Percentiles rank a stretch among this genome's conserved stretches.
Conservation (phyloP, 1,140 invertebrate genomes). For the Camponotus pennsylvanicus region DNA sequence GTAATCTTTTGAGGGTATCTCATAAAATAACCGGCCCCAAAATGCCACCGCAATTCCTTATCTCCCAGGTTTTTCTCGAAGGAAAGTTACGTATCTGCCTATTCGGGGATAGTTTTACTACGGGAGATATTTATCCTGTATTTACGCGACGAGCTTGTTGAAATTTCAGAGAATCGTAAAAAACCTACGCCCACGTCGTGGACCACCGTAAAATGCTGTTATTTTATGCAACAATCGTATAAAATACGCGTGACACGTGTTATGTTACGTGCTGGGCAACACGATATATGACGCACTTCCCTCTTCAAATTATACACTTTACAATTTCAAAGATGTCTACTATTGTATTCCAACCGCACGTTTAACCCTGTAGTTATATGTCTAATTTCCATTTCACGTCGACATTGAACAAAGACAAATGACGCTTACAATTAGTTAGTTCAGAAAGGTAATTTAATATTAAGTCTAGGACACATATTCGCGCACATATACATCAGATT, state of each 20-base stretch:
- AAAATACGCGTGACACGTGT: constrained; percentile 19
- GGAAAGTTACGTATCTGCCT: constrained; percentile 4
- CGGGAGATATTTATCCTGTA: constrained; percentile 15
- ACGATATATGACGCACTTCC: neutral
- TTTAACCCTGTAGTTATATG: constrained; percentile 2
- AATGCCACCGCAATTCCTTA: constrained; percentile 8
- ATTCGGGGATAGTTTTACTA: neutral
- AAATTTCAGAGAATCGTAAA: constrained; percentile 40
- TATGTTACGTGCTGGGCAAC: neutral
- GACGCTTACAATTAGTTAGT: constrained; percentile 7
- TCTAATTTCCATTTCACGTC: neutral
- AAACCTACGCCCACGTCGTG: neutral
- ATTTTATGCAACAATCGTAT: neutral
- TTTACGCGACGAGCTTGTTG: constrained; percentile 15
- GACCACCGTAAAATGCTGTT: neutral
- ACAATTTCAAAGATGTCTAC: neutral
- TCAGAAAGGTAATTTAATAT: constrained; percentile 30
- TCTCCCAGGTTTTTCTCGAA: neutral
- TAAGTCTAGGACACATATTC: neutral
- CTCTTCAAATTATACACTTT: neutral
- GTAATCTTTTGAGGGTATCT: neutral
- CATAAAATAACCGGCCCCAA: neutral
- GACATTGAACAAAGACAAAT: constrained; percentile 11
- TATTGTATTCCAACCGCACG: neutral
- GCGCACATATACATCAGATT: neutral